Conservation (phyloP, 1,140 invertebrate species). For the Lucilia sericata region DNA sequence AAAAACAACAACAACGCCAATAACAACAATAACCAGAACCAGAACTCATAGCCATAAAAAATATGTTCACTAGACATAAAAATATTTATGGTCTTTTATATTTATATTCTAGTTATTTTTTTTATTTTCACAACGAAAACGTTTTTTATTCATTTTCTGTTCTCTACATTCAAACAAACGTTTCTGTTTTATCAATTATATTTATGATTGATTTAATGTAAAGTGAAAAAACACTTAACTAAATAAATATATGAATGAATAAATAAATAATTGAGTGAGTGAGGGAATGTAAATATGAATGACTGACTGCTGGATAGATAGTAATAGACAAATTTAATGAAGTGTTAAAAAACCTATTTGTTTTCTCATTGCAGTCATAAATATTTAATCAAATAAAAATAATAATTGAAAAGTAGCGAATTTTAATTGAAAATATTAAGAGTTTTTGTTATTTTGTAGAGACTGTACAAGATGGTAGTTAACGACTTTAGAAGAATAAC, state of each 20-base stretch:
- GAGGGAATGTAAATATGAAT: background rate
- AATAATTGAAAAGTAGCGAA: background rate
- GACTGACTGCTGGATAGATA: background rate
- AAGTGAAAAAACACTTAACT: background rate
- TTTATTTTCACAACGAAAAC: background rate
- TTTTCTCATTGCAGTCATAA: background rate
- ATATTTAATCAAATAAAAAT: constrained; percentile 4
- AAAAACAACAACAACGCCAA: background rate
- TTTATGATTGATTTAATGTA: constrained; percentile 20
- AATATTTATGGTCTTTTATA: background rate
- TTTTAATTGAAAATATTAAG: too few species aligned
- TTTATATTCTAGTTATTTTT: background rate
- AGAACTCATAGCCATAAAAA: background rate
- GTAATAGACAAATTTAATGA: constrained; percentile 24
- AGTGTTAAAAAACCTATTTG: constrained; percentile 12
- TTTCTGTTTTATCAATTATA: constrained; percentile 2
- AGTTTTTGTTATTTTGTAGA: too few species aligned
- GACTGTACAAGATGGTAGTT: too few species aligned
- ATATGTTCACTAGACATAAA: constrained; percentile 15
- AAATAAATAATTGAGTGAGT: background rate
- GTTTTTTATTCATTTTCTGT: background rate
- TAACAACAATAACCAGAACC: background rate
- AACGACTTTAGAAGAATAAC: too few species aligned
- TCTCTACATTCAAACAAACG: background rate
- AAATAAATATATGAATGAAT: background rate